Percentiles rank a stretch among this genome's conserved stretches.
Conservation (phyloP, 2,888 invertebrate genomes). For the Digitonthophagus gazella region DNA sequence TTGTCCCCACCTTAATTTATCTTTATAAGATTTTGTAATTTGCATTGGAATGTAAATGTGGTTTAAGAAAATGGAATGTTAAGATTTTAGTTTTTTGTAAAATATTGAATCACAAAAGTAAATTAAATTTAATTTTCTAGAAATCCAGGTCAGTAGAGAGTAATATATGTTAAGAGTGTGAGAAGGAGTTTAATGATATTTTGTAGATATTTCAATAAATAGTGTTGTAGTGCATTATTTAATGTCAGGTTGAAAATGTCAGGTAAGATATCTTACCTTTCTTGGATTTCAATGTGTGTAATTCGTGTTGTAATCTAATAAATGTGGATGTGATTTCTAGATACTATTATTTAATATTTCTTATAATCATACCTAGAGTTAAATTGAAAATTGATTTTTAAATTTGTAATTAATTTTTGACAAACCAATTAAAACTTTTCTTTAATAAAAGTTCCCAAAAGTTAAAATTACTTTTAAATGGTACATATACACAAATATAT, state of each 20-base stretch:
- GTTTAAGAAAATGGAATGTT: not conserved
- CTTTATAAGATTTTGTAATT: not conserved
- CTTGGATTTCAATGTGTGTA: not conserved
- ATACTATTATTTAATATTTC: too few relatives aligned
- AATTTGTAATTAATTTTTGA: too few relatives aligned
- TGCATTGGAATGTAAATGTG: not conserved
- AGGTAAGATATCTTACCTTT: not conserved
- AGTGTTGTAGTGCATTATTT: not conserved
- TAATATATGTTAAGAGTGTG: too few relatives aligned
- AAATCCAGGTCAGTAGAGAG: not conserved
- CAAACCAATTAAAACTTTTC: not conserved
- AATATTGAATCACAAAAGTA: not conserved
- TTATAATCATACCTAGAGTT: too few relatives aligned
- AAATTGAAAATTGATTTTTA: too few relatives aligned
- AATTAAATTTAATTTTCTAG: not conserved
- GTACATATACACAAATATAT: constrained; percentile 2
- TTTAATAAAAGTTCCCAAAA: too few relatives aligned
- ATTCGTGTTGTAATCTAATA: not conserved
- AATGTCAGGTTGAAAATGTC: not conserved
- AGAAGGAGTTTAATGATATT: not conserved
- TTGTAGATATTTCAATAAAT: not conserved
- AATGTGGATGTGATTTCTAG: not conserved
- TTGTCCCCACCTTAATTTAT: not conserved
- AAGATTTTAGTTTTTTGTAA: too few relatives aligned
- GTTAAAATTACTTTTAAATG: too few relatives aligned